Percentiles rank a stretch among this genome's conserved stretches.
Evolutionary conservation across 2,797 vertebrate species (phyloP).

Genomic region (Dicrostonyx torquatus): DNA sequence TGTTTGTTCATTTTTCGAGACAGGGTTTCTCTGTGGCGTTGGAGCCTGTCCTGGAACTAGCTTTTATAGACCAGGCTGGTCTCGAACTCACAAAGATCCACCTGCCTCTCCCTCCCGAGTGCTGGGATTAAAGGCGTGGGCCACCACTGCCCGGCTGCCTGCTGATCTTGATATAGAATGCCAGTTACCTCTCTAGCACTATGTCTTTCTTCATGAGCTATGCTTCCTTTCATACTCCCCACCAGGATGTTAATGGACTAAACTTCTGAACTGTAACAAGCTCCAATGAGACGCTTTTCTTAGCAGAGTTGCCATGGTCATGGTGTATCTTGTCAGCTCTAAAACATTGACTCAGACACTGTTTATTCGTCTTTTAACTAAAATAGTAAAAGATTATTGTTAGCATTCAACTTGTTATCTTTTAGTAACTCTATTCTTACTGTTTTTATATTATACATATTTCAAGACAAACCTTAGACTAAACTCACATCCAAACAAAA

Average conservation of each 20-base stretch:
- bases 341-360: not conserved
- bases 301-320: not conserved
- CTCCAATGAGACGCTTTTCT: not conserved
- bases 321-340: not conserved
- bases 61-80: no score
- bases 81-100: no score
- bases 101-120: no score
- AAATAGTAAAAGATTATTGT: not conserved
- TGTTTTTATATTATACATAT: not conserved
- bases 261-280: not conserved
- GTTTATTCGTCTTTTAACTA: not conserved
- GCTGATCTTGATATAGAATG: not conserved
- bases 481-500: not conserved
- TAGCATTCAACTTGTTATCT: not conserved
- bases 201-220: not conserved
- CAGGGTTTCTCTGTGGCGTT: no score
- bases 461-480: not conserved
- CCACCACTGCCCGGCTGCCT: not conserved
- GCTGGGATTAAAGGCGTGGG: no score
- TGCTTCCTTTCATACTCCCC: not conserved
- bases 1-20: no score
- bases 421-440: not conserved
- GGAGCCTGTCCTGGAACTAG: no score
- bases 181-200: not conserved
- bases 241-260: not conserved